Evolutionary conservation across 2,888 invertebrate genomes (phyloP), one percentile per base, ranked within the genome.

Genomic region (Poecilobothrus nobilitatus): DNA sequence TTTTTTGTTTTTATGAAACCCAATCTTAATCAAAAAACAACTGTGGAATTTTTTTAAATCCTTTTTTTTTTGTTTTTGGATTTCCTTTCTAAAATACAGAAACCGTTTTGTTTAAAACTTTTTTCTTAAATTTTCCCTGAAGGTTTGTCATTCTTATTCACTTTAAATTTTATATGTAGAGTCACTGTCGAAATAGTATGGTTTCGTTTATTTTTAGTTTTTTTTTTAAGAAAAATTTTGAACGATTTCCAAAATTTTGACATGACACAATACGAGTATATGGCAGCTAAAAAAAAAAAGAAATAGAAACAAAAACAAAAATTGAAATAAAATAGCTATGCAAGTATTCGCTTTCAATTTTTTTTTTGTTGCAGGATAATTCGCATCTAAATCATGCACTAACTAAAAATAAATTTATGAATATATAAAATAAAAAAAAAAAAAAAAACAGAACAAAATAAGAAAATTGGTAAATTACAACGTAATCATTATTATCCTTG

Each of bases 81-180:
- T 53, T 53, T 53, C 15, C 41, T 15, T 9, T 27, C 27, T 27
- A 12, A 41, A 41, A 41, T 12, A 41, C 41, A 41, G 7, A 15
- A 41, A 41, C 41, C 41, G 9, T 41, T 41, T 6, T 2, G 41
- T 41, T 41, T 41, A 5, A 8, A 41, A 41, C 7, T 53, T 53
- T 53, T 18, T 53, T 18, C 15, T 53, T 18, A 6, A 53, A 18
- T 18, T 53, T 53, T 53, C 53, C 53, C 53, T 53, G 18, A 53
- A 53, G 53, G 53, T 53, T 53, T 53, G 53, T 53, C 53, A 53
- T n/a, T 53, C 53, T 53, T 53, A 27, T 53, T 53, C 53, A 53
- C 53, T 53, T 15, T 18, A 53, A 53, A 53, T 18, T 18, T n/a
- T n/a, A n/a, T 18, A 53, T 53, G 53, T 53, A 15, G n/a, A 53